Evolutionary conservation across 2,797 vertebrate genomes (phyloP), one percentile per base, ranked within the genome.

Genomic region (Hemitrygon akajei): DNA sequence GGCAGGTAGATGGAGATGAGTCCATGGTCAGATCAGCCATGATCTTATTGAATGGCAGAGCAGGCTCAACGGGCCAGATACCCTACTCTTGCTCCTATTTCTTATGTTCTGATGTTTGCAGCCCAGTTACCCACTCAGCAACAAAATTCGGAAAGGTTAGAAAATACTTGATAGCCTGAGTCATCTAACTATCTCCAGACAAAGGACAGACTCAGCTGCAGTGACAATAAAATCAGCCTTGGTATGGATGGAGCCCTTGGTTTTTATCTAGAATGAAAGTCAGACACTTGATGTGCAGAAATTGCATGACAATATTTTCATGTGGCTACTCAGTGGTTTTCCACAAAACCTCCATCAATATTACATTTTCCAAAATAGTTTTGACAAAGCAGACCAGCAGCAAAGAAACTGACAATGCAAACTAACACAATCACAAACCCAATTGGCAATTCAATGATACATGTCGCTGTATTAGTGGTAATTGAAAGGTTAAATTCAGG

Each of bases 401-500:
- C 11, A 63, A 73, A 10, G 0, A 75, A 75, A 75, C 18, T 47
- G 30, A 73, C 37, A 76, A 14, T 58, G 37, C 47, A 76, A 93
- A 47, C 37, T 93, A 76, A 76, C 91, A 71, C 71, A 16, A 56
- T 37, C 71, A 30, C 27, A 71, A 47, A 56, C 22, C 69, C 91
- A 27, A 60, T 40, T 47, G 69, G 37, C 25, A 93, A 75, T 76
- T 11, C 37, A 60, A 87, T 63, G 30, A 63, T 11, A 73, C 89
- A 92, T 71, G 18, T 7, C 63, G 22, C 34, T 20, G 63, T 63
- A 73, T 75, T 56, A 56, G 91, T 76, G 27, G 25, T 30, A 47
- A 16, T 73, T 75, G 69, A 93, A 76, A 93, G 71, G 40, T 76
- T 92, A 92, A 66, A 40, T 91, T 75, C 91, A 71, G 34, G 66